These are phyloP conservation scores for Drosophila incognita DNA, from an alignment of 2,888 invertebrate genomes.

Conservation along the genomic window DNA sequence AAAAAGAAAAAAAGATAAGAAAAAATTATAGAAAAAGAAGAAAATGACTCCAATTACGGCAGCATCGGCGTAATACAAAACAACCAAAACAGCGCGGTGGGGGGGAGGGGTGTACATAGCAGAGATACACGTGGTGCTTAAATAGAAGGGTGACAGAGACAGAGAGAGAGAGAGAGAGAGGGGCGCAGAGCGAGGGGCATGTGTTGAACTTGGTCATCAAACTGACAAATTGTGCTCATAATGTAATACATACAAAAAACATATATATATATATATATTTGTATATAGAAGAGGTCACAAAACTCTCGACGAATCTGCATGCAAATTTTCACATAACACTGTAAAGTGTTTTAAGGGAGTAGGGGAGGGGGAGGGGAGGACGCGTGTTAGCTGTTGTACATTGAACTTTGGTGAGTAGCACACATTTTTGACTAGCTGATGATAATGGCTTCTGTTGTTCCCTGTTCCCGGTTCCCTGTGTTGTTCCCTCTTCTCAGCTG, in stretches of 20 bases:
- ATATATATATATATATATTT: not conserved
- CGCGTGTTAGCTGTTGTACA: slow-evolving; percentile 49
- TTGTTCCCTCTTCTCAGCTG: not conserved
- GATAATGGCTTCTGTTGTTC: not conserved
- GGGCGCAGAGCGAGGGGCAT: not conserved
- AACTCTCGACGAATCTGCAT: slow-evolving; percentile 27
- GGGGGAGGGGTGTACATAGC: not conserved
- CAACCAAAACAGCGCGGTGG: not conserved
- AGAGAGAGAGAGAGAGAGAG: not conserved
- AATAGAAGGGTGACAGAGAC: not conserved
- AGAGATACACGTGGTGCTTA: not conserved
- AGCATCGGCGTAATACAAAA: slow-evolving; percentile 41
- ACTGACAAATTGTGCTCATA: slow-evolving; percentile 13
- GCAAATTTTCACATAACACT: slow-evolving; percentile 66
- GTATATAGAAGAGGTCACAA: slow-evolving; percentile 5
- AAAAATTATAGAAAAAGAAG: slow-evolving; percentile 1
- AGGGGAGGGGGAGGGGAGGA: not conserved
- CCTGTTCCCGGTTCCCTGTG: not conserved
- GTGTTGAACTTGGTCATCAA: slow-evolving; percentile 51
- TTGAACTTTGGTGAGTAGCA: slow-evolving; percentile 57
- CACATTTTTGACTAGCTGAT: not conserved
- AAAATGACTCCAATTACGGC: slow-evolving; percentile 46
- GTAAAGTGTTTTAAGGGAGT: slow-evolving; percentile 25
- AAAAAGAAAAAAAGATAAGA: slow-evolving; percentile 10
- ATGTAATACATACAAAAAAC: not conserved